Evolutionary conservation across 2,888 invertebrate genomes (phyloP).

Genomic region (Pyralis farinalis): DNA sequence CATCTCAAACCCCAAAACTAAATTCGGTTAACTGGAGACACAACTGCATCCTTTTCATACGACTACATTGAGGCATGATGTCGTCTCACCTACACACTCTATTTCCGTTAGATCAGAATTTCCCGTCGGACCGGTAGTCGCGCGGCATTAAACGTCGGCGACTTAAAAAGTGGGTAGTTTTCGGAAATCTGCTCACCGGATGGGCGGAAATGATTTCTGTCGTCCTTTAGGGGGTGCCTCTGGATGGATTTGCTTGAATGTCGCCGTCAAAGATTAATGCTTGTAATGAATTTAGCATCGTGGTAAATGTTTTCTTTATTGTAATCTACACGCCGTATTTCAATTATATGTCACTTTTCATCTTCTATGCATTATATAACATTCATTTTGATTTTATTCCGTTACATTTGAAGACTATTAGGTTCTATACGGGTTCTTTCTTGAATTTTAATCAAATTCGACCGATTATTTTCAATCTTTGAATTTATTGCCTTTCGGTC

Average conservation of each 20-base stretch:
- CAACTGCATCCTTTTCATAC: conserved; percentile 30
- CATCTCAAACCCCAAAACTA: conserved; percentile 27
- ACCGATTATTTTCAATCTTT: too few species aligned
- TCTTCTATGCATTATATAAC: too few species aligned
- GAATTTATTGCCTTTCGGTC: too few species aligned
- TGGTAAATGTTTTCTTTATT: neutral
- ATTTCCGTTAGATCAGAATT: conserved; percentile 69
- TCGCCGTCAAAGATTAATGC: conserved; percentile 15
- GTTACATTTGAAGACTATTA: too few species aligned
- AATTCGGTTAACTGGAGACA: conserved; percentile 27
- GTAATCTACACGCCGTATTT: too few species aligned
- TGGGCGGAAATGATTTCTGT: conserved; percentile 74
- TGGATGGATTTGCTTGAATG: conserved; percentile 35
- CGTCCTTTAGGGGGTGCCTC: conserved; percentile 33
- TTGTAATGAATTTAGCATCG: conserved; percentile 12
- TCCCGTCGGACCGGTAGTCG: conserved; percentile 51
- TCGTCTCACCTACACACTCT: conserved; percentile 64
- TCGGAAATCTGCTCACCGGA: conserved; percentile 60
- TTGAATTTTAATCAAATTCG: too few species aligned
- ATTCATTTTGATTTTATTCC: too few species aligned
- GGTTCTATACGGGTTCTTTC: too few species aligned
- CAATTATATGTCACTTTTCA: too few species aligned
- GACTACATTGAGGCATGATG: conserved; percentile 25
- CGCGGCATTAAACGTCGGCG: conserved; percentile 56
- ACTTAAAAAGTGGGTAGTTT: conserved; percentile 74